Percentiles rank a stretch among this genome's conserved stretches.
These are phyloP conservation scores for Ahaetulla prasina DNA, from an alignment of 2,113 vertebrate genomes.

Conservation along the genomic window DNA sequence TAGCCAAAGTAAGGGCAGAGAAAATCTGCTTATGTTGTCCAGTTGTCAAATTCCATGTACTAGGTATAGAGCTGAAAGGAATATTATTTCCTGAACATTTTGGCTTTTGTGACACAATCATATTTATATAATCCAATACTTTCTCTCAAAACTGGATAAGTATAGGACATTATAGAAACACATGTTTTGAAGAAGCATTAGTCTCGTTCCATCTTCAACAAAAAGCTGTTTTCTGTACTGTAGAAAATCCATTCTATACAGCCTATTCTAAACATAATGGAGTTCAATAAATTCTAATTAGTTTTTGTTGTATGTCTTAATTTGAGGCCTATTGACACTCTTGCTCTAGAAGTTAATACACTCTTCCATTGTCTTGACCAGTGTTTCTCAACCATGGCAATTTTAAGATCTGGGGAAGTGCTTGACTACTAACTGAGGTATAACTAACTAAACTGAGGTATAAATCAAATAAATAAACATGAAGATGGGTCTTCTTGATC, in stretches of 20 bases:
- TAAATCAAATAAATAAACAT: background rate
- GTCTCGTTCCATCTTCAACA: background rate
- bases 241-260: background rate
- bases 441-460: background rate
- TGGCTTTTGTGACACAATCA: background rate
- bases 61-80: background rate
- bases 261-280: background rate
- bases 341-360: background rate
- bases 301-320: background rate
- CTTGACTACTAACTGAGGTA: background rate
- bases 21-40: background rate
- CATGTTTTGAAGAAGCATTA: background rate
- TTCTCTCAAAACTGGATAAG: background rate
- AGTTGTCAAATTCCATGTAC: background rate
- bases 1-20: background rate
- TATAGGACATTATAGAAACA: background rate
- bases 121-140: background rate
- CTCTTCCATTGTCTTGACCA: too few relatives aligned
- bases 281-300: background rate
- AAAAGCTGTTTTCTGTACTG: background rate
- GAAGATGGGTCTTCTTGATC: background rate
- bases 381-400: too few relatives aligned
- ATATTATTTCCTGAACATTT: background rate
- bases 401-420: background rate
- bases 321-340: background rate